These are phyloP conservation scores for Cyprinodon tularosa DNA, from an alignment of 2,113 vertebrate species.

Conservation along the genomic window DNA sequence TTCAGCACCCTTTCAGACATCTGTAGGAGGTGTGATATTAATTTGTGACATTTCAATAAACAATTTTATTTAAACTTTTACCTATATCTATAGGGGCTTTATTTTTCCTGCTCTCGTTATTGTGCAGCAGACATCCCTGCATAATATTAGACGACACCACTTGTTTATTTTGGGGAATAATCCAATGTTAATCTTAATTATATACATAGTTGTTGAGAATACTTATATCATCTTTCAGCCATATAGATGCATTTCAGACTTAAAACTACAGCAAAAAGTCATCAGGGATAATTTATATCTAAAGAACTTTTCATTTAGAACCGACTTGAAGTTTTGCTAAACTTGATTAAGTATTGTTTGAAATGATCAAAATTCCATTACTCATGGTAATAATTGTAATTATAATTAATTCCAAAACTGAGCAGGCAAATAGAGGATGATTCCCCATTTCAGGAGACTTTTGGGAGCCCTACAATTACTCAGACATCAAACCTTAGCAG, in stretches of 20 bases:
- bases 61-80: neutral
- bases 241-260: neutral
- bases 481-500: conserved; percentile 43
- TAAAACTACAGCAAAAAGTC: no score
- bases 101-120: neutral
- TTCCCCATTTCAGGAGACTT: neutral
- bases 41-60: neutral
- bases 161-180: no score
- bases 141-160: no score
- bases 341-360: neutral
- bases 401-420: neutral
- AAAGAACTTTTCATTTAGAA: no score
- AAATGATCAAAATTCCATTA: neutral
- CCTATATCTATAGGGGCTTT: neutral
- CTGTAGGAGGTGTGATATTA: neutral
- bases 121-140: neutral
- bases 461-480: conserved; percentile 7
- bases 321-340: neutral
- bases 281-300: no score
- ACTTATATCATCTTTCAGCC: neutral
- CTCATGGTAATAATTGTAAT: neutral
- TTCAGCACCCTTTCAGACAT: neutral
- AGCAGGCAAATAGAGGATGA: neutral
- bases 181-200: neutral
- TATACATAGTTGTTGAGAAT: neutral